A percentile compares a stretch with the other conserved stretches of the same genome.
Conservation (phyloP, 2,113 vertebrate genomes). For the Festucalex cinctus region DNA sequence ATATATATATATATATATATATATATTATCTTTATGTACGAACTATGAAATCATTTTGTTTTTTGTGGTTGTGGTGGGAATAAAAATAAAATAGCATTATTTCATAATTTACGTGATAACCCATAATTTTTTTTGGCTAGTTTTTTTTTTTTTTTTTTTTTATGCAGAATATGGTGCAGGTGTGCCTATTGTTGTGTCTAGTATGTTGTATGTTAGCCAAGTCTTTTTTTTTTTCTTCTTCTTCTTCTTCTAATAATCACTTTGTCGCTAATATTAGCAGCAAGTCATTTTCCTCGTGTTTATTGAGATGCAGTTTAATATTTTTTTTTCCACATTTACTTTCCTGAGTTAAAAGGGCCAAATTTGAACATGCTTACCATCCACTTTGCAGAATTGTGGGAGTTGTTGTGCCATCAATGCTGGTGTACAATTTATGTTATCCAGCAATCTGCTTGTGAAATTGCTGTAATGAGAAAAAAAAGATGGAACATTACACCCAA, state of each 20-base stretch:
- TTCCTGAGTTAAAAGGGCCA: slow-evolving; percentile 32
- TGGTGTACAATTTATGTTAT: neutral
- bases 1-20: too few relatives aligned
- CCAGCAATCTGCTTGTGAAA: neutral
- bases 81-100: neutral
- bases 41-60: neutral
- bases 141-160: too few relatives aligned
- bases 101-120: neutral
- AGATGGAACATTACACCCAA: slow-evolving; percentile 19
- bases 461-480: slow-evolving; percentile 14
- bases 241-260: too few relatives aligned
- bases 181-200: neutral
- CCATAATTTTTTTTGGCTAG: too few relatives aligned
- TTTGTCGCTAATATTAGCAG: slow-evolving; percentile 6
- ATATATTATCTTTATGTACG: neutral
- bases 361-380: slow-evolving; percentile 1
- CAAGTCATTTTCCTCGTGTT: slow-evolving; percentile 16
- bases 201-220: slow-evolving; percentile 24
- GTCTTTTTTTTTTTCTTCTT: slow-evolving; percentile 21
- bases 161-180: neutral
- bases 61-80: neutral
- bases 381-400: neutral
- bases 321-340: slow-evolving; percentile 9
- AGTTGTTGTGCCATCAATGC: neutral
- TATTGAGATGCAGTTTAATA: slow-evolving; percentile 22